A percentile compares a stretch with the other conserved stretches of the same genome.
phyloP scores from a whole-genome alignment of 2,888 invertebrate species.

The Sarcophaga variegata region DNA sequence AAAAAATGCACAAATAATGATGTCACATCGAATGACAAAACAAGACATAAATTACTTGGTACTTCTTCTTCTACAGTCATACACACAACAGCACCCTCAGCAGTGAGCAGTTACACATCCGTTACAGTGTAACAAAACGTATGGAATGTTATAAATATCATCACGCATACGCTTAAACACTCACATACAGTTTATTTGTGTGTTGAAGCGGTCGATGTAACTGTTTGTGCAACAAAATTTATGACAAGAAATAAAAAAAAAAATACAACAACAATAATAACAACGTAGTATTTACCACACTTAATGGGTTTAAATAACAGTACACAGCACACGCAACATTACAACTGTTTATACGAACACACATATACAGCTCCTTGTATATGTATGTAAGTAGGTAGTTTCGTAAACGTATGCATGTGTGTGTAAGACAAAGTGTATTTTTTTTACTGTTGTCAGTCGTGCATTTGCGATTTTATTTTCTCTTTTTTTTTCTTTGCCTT shows the following conservation, averaged over 20 bases:
- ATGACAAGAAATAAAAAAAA: slow-evolving; percentile 49
- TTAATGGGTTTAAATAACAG: slow-evolving; percentile 58
- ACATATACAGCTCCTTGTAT: background rate
- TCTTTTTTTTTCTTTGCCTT: background rate
- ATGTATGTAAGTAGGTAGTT: background rate
- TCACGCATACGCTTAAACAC: background rate
- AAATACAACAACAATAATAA: background rate
- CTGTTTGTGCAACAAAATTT: slow-evolving; percentile 30
- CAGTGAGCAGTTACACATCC: no score
- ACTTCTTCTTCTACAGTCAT: background rate
- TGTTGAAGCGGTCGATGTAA: slow-evolving; percentile 3
- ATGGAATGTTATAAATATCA: background rate
- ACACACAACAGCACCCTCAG: background rate
- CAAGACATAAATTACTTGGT: slow-evolving; percentile 61
- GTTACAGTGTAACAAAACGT: background rate
- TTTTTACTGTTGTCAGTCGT: slow-evolving; percentile 34
- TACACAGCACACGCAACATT: background rate
- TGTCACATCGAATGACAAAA: slow-evolving; percentile 71
- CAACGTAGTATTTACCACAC: slow-evolving; percentile 50
- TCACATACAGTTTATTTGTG: slow-evolving; percentile 20
- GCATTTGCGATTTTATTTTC: slow-evolving; percentile 26
- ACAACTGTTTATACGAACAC: background rate
- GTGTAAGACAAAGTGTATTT: background rate
- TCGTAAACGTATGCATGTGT: background rate
- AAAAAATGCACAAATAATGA: slow-evolving; percentile 72